phyloP scores from a whole-genome alignment of 2,888 invertebrate species.

The Globia sparganii region DNA sequence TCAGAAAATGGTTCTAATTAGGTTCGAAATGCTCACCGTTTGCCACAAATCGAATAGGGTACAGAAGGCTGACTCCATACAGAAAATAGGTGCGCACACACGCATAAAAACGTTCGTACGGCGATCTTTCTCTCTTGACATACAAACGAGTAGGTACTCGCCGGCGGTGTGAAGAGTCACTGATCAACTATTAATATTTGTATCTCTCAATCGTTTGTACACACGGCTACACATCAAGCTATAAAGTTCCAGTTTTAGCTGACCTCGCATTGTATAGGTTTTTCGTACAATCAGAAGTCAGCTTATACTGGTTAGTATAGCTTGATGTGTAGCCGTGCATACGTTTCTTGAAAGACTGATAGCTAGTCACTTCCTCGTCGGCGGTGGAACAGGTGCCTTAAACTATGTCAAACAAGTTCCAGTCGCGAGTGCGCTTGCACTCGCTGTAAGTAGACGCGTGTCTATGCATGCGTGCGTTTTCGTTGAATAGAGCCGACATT shows the following conservation, averaged over 20 bases:
- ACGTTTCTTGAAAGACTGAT: neutral
- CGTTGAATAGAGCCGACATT: neutral
- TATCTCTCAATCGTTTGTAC: too few relatives aligned
- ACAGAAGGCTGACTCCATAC: neutral
- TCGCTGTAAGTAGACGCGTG: neutral
- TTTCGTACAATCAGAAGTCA: too few relatives aligned
- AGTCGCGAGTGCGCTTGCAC: neutral
- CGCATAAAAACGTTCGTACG: neutral
- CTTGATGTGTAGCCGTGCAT: too few relatives aligned
- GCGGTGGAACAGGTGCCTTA: neutral
- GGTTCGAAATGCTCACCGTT: conserved; percentile 36
- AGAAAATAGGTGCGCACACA: neutral
- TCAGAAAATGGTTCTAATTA: conserved; percentile 58
- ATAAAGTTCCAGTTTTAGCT: too few relatives aligned
- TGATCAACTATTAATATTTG: neutral
- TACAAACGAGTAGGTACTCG: neutral
- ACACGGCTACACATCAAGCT: too few relatives aligned
- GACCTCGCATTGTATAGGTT: too few relatives aligned
- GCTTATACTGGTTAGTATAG: too few relatives aligned
- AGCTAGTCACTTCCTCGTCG: neutral
- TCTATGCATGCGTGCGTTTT: neutral
- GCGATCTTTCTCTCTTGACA: neutral
- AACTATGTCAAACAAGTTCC: neutral
- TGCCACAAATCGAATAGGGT: neutral
- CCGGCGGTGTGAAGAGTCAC: neutral